Base-by-base conservation (phyloP, 2,113 vertebrate species). In the Tylochromis polylepis region DNA sequence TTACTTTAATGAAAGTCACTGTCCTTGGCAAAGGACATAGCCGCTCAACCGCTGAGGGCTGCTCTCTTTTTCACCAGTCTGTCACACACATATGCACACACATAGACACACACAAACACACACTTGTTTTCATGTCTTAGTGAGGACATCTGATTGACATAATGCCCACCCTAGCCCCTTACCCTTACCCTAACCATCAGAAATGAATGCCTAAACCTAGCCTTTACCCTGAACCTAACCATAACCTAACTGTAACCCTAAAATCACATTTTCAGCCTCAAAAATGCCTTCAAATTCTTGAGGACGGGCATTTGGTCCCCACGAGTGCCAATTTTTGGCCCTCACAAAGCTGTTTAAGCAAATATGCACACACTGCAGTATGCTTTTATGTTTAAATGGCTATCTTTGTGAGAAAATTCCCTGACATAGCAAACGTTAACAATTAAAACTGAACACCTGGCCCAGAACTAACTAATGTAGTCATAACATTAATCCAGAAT, bases 11-110 rank as follows among this genome's bases (percentile, higher is more conserved):
- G 82, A 93, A 93, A 92, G 84, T 79, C 88, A 5, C 3, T 51
- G 91, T 94, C 94, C 90, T 95, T 95, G 92, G 81, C 80, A 88
- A 92, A 93, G 89, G 92, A 88, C 93, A 77, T 67, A 24, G 86
- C 20, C 3, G 46, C 88, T 91, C 75, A 72, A 78, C 87, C 62
- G 24, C 60, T 49, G 65, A 70, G 80, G 67, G 70, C 60, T 56
- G 34, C 65, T 78, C 29, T 36, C 36, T 65, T 53, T 58, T 38
- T 60, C 34, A 43, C 22, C 78, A 8, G 16, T 34, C 27, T 67
- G 20, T 67, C 62, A 41, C 62, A 41, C 62, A 67, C 11, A 67
- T 22, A 22, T 8, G 0, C 65, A 72, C 65, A 70, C 65, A 46
- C 65, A 27, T 3, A 70, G 1, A 43, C 65, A 4, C 38, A 43